Conservation (phyloP, 2,113 vertebrate species). For the Eolophus roseicapilla region DNA sequence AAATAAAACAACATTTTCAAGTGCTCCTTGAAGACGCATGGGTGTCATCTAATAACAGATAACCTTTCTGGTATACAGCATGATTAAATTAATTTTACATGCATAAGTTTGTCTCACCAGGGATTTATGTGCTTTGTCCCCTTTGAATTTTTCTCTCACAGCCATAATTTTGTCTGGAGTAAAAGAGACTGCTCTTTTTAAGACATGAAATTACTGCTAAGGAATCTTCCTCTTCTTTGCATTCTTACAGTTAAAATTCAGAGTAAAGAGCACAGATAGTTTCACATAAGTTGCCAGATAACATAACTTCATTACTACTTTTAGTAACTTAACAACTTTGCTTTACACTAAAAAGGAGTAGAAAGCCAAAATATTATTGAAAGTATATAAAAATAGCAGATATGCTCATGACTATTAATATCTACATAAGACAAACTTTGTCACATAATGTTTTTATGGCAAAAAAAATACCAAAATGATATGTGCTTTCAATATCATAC, state of each 20-base stretch:
- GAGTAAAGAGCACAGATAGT: background rate
- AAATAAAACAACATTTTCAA: background rate
- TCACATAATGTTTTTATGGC: background rate
- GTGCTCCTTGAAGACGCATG: background rate
- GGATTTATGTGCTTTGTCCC: background rate
- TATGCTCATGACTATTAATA: background rate
- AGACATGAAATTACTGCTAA: background rate
- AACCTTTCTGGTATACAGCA: background rate
- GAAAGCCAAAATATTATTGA: background rate
- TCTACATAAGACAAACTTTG: background rate
- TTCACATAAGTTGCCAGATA: background rate
- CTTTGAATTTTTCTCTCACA: background rate
- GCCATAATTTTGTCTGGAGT: background rate
- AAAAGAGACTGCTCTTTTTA: background rate
- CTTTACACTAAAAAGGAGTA: background rate
- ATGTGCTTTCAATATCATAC: background rate
- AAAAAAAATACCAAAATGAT: background rate
- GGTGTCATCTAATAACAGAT: background rate
- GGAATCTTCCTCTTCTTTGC: background rate
- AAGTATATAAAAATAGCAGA: background rate
- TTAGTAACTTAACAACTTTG: background rate
- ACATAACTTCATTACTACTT: background rate
- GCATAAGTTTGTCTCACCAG: background rate
- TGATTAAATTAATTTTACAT: background rate
- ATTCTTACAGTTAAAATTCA: background rate